Evolutionary conservation across 2,113 vertebrate genomes (phyloP).

Genomic region (Ibidorhyncha struthersii): DNA sequence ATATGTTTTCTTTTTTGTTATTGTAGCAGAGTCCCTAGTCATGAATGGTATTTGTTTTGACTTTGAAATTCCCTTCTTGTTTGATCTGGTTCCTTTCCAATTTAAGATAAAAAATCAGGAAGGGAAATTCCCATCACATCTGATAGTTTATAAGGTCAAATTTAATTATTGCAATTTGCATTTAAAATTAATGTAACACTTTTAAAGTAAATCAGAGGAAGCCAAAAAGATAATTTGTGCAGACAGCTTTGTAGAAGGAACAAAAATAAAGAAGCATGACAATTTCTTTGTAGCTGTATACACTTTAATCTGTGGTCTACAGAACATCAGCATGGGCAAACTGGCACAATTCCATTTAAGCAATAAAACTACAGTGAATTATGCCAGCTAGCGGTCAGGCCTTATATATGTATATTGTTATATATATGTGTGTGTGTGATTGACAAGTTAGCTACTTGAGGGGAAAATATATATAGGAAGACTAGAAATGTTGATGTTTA

Average conservation of each 20-base stretch:
- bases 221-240: conserved; percentile 33
- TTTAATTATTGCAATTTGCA: conserved; percentile 65
- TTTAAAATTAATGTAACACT: conserved; percentile 33
- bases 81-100: conserved; percentile 65
- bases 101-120: conserved; percentile 51
- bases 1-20: neutral
- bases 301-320: neutral
- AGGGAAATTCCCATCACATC: conserved; percentile 58
- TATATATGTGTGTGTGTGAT: neutral
- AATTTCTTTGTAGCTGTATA: neutral
- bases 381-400: neutral
- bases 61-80: conserved; percentile 58
- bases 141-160: conserved; percentile 58
- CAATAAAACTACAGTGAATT: neutral
- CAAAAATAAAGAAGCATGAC: conserved; percentile 19
- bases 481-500: neutral
- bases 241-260: conserved; percentile 35
- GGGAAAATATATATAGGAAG: neutral
- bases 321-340: neutral
- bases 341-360: neutral
- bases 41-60: conserved; percentile 56
- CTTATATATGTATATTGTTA: neutral
- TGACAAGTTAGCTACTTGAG: neutral
- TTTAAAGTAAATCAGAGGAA: conserved; percentile 42
- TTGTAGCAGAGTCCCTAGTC: neutral